Percentiles rank a stretch among this genome's conserved stretches.
Evolutionary conservation across 1,140 invertebrate genomes (phyloP).

Genomic region (Nasonia longicornis): DNA sequence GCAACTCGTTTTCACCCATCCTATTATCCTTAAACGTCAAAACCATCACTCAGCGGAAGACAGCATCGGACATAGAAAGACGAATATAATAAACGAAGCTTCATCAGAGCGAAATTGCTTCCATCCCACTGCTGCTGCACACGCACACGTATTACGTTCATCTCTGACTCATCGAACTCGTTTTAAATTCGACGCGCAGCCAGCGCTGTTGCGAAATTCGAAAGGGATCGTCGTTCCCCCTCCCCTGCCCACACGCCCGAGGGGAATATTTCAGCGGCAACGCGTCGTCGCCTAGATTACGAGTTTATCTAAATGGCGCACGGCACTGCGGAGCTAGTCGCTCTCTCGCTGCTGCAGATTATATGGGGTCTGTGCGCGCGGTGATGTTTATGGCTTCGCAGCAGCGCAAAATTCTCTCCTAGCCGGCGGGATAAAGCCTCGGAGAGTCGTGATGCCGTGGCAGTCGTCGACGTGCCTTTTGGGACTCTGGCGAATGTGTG

Average conservation of each 20-base stretch:
- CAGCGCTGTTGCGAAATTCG: slow-evolving; percentile 46
- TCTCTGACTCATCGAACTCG: slow-evolving; percentile 46
- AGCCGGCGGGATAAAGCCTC: slow-evolving; percentile 52
- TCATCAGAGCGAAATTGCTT: slow-evolving; percentile 51
- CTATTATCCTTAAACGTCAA: too few relatives aligned
- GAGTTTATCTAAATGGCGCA: slow-evolving; percentile 67
- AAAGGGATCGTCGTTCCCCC: slow-evolving; percentile 50
- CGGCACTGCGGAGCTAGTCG: slow-evolving; percentile 1
- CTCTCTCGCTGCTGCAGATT: slow-evolving; percentile 29
- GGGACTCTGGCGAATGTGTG: not conserved
- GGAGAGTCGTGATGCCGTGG: slow-evolving; percentile 7
- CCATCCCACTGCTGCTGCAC: slow-evolving; percentile 23
- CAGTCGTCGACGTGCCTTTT: not conserved
- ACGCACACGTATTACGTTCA: slow-evolving; percentile 34
- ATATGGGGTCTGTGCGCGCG: slow-evolving; percentile 36
- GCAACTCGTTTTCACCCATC: too few relatives aligned
- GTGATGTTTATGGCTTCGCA: slow-evolving; percentile 64
- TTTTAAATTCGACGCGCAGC: slow-evolving; percentile 56
- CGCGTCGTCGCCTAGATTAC: slow-evolving; percentile 61
- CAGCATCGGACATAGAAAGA: too few relatives aligned
- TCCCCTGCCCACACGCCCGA: slow-evolving; percentile 51
- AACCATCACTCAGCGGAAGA: too few relatives aligned
- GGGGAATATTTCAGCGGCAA: slow-evolving; percentile 65
- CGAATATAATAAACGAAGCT: slow-evolving; percentile 33
- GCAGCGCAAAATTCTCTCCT: slow-evolving; percentile 61